These are phyloP conservation scores for Penaeus chinensis DNA, from an alignment of 1,140 invertebrate genomes.

Conservation along the genomic window DNA sequence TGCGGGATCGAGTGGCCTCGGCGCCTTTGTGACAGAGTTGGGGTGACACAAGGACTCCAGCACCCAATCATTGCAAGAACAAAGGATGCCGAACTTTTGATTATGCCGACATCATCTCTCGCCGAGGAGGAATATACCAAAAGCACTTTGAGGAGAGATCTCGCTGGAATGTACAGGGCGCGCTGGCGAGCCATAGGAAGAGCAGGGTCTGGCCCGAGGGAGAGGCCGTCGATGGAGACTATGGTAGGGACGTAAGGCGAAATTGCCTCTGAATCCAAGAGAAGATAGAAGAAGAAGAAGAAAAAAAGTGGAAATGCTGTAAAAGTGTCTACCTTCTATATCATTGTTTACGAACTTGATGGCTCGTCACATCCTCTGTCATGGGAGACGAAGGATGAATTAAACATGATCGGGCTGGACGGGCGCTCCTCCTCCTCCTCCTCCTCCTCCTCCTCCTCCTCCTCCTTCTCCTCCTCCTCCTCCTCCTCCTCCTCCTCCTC, in stretches of 20 bases:
- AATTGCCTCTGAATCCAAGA: no score
- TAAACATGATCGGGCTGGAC: neutral
- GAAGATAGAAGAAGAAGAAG: neutral
- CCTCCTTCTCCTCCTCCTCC: no score
- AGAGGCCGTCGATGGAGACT: no score
- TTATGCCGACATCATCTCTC: constrained; percentile 20
- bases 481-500: no score
- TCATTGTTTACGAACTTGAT: constrained; percentile 13
- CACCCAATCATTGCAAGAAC: constrained; percentile 48
- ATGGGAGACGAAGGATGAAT: constrained; percentile 8
- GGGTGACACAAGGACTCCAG: constrained; percentile 25
- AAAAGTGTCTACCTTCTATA: neutral
- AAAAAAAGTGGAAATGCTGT: neutral
- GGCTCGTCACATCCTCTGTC: constrained; percentile 24
- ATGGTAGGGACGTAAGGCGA: no score
- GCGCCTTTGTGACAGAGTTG: constrained; percentile 45
- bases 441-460: no score
- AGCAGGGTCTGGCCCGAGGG: no score
- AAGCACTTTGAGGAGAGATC: neutral
- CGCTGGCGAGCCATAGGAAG: no score
- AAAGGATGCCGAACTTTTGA: constrained; percentile 47
- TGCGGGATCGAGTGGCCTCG: constrained; percentile 10
- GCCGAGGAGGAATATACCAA: neutral
- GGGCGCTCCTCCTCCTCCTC: no score
- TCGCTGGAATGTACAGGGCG: no score